phyloP scores from a whole-genome alignment of 30 jellyfish, hydroid and myxozoan genomes.

The Turritopsis rubra region DNA sequence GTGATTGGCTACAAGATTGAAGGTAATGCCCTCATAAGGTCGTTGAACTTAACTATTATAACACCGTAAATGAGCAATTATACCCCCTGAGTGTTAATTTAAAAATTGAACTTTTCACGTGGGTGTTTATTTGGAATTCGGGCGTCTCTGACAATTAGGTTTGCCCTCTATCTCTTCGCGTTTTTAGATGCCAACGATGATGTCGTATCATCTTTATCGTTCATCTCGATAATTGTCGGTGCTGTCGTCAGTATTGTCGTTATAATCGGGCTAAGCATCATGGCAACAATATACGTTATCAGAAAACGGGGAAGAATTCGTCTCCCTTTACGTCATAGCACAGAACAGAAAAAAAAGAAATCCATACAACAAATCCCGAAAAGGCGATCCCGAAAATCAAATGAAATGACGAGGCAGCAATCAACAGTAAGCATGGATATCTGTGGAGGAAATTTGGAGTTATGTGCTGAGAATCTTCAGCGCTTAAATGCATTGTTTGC shows the following conservation, averaged over 20 bases:
- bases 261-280: background rate
- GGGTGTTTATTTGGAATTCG: background rate
- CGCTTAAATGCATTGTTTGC: constrained; percentile 2
- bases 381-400: background rate
- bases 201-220: background rate
- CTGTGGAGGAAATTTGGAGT: background rate
- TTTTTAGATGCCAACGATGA: background rate
- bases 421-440: background rate
- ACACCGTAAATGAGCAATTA: background rate
- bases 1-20: constrained; percentile 11
- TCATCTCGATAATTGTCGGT: background rate
- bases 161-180: background rate
- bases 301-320: background rate
- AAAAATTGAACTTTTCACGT: too few species aligned
- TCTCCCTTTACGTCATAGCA: background rate
- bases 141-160: background rate
- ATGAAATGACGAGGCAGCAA: background rate
- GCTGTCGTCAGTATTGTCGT: background rate
- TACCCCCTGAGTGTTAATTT: too few species aligned
- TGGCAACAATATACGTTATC: background rate
- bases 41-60: background rate
- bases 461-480: constrained; percentile 3
- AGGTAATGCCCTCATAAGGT: background rate
- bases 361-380: background rate
- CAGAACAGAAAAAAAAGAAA: background rate